Percentiles rank a stretch among this genome's conserved stretches.
Conservation (phyloP, 2,113 vertebrate species). For the Hyaena hyaena region DNA sequence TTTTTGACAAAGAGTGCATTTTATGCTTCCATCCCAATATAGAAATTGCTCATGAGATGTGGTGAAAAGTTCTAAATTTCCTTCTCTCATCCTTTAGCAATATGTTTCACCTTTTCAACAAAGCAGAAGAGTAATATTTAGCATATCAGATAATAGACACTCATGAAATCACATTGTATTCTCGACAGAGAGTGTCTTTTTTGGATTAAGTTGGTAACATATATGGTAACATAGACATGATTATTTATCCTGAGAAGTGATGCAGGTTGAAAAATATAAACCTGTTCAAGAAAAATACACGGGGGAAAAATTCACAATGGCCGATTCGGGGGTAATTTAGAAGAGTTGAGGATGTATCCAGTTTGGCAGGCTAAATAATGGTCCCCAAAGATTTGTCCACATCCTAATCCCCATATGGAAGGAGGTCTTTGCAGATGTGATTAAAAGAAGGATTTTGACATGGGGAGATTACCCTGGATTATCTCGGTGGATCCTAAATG, state of each 20-base stretch:
- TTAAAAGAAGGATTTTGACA: neutral
- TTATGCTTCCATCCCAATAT: neutral
- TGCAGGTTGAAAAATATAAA: neutral
- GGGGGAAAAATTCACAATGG: neutral
- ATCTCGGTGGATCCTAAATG: neutral
- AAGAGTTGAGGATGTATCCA: neutral
- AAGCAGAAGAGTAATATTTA: neutral
- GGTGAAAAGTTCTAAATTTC: neutral
- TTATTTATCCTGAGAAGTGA: neutral
- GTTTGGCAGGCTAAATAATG: neutral
- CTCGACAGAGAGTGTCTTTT: neutral
- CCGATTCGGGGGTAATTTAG: neutral
- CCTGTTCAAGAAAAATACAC: neutral
- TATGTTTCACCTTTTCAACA: conserved; percentile 24
- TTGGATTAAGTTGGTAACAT: neutral
- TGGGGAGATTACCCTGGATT: neutral
- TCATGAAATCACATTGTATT: neutral
- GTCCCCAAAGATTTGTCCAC: neutral
- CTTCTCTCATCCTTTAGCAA: neutral
- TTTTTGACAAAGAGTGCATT: neutral
- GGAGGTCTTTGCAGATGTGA: neutral
- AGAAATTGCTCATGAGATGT: neutral
- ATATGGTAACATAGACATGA: neutral
- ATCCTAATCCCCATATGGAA: neutral
- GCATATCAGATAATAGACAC: neutral